Conservation (phyloP, 2,888 invertebrate genomes). For the Drosophila dives region DNA sequence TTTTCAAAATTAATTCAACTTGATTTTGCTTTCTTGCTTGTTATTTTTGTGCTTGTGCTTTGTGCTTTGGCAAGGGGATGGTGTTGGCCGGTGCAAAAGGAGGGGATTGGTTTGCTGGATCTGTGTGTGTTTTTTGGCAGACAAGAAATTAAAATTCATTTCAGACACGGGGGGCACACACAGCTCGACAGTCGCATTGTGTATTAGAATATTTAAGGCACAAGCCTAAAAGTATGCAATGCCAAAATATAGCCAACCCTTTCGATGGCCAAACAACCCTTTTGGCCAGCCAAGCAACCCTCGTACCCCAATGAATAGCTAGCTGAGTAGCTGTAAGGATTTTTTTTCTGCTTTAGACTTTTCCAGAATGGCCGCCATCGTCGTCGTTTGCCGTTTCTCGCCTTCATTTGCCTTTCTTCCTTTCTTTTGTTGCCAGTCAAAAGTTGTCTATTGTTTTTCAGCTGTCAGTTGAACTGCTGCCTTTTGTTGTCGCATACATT, state of each 20-base stretch:
- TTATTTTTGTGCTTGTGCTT: constrained; percentile 62
- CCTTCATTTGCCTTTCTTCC: constrained; percentile 37
- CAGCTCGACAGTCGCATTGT: constrained; percentile 39
- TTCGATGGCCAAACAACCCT: constrained; percentile 46
- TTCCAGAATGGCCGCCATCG: constrained; percentile 71
- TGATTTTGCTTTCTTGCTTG: constrained; percentile 77
- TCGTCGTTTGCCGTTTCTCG: constrained; percentile 27
- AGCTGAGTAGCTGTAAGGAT: constrained; percentile 40
- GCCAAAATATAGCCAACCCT: constrained; percentile 48
- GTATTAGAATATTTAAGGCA: constrained; percentile 75
- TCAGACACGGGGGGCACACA: constrained; percentile 57
- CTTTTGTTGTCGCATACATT: constrained; percentile 72
- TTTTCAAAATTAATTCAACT: constrained; percentile 82
- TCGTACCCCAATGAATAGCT: constrained; percentile 26
- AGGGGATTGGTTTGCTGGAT: constrained; percentile 2
- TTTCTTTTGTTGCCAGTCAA: constrained; percentile 67
- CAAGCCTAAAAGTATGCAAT: constrained; percentile 79
- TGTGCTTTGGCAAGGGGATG: constrained; percentile 4
- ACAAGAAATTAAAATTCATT: constrained; percentile 82
- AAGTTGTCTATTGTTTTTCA: constrained; percentile 72
- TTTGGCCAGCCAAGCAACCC: constrained; percentile 45
- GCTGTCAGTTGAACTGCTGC: constrained; percentile 65
- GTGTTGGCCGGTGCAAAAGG: neutral
- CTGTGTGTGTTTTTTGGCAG: constrained; percentile 49
- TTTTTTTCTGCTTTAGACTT: constrained; percentile 26